Evolutionary conservation across 1,140 invertebrate genomes (phyloP).

Genomic region (Rhyacophila brunnea): DNA sequence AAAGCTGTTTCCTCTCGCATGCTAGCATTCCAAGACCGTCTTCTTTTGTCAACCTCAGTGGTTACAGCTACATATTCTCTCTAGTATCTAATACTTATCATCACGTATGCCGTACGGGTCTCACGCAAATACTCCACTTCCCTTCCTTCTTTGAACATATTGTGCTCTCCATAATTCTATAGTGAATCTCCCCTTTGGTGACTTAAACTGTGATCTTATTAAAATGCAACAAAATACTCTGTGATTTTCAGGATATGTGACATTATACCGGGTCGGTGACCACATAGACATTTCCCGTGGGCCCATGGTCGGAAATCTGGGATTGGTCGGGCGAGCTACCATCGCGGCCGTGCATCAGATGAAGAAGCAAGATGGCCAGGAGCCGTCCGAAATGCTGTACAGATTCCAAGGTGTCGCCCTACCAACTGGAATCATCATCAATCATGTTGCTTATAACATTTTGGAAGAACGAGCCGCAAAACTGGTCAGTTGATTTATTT

Average conservation of each 20-base stretch:
- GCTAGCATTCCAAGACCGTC: too few species aligned
- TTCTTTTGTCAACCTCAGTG: too few species aligned
- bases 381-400: constrained; percentile 62
- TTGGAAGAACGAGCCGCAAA: constrained; percentile 73
- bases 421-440: constrained; percentile 72
- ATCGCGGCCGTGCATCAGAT: constrained; percentile 74
- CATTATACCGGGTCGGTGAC: constrained; percentile 77
- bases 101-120: too few species aligned
- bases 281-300: constrained; percentile 91
- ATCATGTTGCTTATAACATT: constrained; percentile 79
- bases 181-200: too few species aligned
- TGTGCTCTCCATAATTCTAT: too few species aligned
- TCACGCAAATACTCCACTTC: too few species aligned
- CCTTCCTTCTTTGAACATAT: too few species aligned
- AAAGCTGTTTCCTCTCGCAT: too few species aligned
- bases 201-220: too few species aligned
- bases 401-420: constrained; percentile 88
- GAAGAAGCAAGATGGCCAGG: constrained; percentile 47
- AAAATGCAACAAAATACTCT: not conserved
- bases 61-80: too few species aligned
- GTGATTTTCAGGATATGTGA: constrained; percentile 59
- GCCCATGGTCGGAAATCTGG: constrained; percentile 79
- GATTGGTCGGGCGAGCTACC: constrained; percentile 71
- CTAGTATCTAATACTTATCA: too few species aligned
- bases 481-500: constrained; percentile 65